Base-by-base conservation (phyloP, 2,888 invertebrate genomes). In the Balanococcus diminutus region DNA sequence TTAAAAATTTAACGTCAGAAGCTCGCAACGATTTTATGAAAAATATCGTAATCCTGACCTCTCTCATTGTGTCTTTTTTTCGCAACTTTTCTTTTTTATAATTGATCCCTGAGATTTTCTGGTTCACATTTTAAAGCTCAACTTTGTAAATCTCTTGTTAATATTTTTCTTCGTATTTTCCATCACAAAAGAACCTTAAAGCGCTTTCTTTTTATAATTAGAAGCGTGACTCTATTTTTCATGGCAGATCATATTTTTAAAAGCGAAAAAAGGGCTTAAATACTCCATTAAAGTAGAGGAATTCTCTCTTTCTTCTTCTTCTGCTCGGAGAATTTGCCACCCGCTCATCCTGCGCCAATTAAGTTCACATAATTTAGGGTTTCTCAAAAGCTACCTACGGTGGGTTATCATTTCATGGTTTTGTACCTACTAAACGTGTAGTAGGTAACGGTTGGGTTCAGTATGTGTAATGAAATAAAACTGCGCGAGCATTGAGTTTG, bases 191-290 rank as follows among this genome's bases (percentile, higher is more conserved):
- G 85, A 85, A 85, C 75, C 75, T 85, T 85, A 85, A 85, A 85
- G 85, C 85, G 85, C 79, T 79, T 85, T 85, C 85, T 85, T 79
- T 72, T 85, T 85, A 88, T 88, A 88, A 88, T 88, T 88, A 88
- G 87, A 87, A 88, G 88, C 88, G 88, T 88, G 88, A 88, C 88
- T 88, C 88, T 88, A 88, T 88, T 88, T 88, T 88, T 88, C 88
- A 88, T 88, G 88, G 88, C 87, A 87, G 87, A 88, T 87, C 88
- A 88, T 87, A 87, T 87, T 87, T 87, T 87, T 86, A 75, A 84
- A 83, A 86, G 84, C 83, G 51, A 86, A 86, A 82, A 86, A 82
- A 86, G 86, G 85, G 85, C 85, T 85, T 85, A 85, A 85, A 85
- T 85, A 75, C 85, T 85, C 75, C 75, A 85, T 85, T 85, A 85